Evolutionary conservation across 2,888 invertebrate species (phyloP).

Genomic region (Trissonchulus sp.): DNA sequence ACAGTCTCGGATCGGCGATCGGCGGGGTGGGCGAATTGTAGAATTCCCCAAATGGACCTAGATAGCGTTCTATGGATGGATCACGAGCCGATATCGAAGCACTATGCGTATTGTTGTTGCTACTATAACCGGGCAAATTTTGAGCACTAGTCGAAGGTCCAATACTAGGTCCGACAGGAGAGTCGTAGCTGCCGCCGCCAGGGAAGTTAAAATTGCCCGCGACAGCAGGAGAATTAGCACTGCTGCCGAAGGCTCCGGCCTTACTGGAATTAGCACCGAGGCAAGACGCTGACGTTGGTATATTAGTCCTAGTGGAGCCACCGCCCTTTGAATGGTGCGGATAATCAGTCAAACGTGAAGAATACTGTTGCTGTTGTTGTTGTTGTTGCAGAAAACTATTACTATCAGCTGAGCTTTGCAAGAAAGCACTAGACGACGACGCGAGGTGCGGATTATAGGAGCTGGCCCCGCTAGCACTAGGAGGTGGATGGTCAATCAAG

Average conservation of each 20-base stretch:
- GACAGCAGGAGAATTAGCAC: no score
- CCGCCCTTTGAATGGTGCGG: not conserved
- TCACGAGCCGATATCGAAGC: no score
- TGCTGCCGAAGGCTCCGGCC: not conserved
- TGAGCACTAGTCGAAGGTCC: not conserved
- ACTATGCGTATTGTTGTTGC: no score
- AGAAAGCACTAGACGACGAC: no score
- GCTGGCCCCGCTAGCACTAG: no score
- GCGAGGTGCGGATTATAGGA: no score
- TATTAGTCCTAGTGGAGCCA: not conserved
- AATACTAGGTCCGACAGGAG: not conserved
- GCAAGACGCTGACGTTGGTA: not conserved
- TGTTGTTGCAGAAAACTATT: not conserved
- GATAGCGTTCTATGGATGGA: not conserved
- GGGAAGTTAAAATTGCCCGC: no score
- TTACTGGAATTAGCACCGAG: not conserved
- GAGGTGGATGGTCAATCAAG: not conserved
- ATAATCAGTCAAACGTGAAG: not conserved
- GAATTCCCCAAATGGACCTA: not conserved
- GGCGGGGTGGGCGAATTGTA: no score
- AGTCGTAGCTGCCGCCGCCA: not conserved
- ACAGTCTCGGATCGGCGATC: not conserved
- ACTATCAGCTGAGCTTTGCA: not conserved
- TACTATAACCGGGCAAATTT: not conserved
- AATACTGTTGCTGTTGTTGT: constrained; percentile 4